These are phyloP conservation scores for Eurytoma adleriae DNA, from an alignment of 2,888 invertebrate species.

Conservation along the genomic window DNA sequence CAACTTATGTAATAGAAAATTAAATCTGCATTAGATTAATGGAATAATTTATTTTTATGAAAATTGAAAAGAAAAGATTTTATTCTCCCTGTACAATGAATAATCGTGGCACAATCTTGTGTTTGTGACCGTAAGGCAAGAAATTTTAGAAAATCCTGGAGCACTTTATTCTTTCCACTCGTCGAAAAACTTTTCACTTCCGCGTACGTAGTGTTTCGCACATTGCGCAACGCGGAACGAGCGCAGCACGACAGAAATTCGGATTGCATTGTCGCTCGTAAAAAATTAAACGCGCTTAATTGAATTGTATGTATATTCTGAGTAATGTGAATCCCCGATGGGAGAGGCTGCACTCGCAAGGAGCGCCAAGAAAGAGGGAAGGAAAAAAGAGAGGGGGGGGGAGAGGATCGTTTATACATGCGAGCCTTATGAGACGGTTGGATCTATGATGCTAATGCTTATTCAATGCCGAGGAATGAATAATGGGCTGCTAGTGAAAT, in stretches of 20 bases:
- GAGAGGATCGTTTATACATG: conserved; percentile 56
- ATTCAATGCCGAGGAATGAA: conserved; percentile 74
- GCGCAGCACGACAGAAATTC: background rate
- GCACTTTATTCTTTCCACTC: too few species aligned
- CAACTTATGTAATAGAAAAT: too few species aligned
- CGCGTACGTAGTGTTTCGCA: background rate
- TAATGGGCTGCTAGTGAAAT: conserved; percentile 75
- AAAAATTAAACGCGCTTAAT: conserved; percentile 37
- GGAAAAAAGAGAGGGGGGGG: conserved; percentile 22
- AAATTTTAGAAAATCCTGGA: too few species aligned
- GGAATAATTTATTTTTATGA: too few species aligned
- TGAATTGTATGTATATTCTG: conserved; percentile 9
- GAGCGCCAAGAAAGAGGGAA: background rate
- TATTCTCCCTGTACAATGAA: too few species aligned
- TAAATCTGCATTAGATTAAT: too few species aligned
- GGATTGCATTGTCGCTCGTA: background rate
- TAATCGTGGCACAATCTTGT: too few species aligned
- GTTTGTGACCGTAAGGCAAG: too few species aligned
- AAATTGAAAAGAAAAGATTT: too few species aligned
- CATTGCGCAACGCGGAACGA: background rate
- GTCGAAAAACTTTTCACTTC: too few species aligned
- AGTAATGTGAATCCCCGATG: background rate
- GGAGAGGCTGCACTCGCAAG: background rate
- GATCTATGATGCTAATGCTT: conserved; percentile 73
- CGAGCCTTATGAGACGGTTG: conserved; percentile 63